Base-by-base conservation (phyloP, 2,888 invertebrate genomes). In the Tortrix viridana region DNA sequence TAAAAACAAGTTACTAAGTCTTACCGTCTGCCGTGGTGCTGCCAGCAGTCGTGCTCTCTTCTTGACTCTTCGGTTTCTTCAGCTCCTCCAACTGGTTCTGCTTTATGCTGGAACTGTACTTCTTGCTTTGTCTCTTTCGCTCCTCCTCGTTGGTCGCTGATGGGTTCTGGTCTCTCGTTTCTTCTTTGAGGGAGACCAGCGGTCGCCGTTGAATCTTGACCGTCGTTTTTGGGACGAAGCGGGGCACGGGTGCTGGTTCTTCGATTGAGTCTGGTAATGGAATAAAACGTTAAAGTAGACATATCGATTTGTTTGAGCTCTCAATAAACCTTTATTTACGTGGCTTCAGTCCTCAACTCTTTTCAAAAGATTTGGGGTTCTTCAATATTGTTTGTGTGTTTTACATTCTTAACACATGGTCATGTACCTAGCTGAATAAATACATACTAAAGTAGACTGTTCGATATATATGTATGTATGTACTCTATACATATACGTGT, bases 111-210 rank as follows among this genome's bases (percentile, higher is more conserved):
- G 89, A 70, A 69, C 89, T 91, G 78, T 86, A 92, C 70, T 91
- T 92, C 77, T 92, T 92, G 73, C 91, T 90, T 66, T 91, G 90
- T 68, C 91, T 80, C 70, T 88, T 89, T 38, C 79, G 84, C 66
- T 90, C 89, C 4, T 90, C 89, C 19, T 92, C 91, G 60, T 84
- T 90, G 0, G 89, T 89, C 0, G 91, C 91, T 1, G 89, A 84
- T 0, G 86, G 84, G 67, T 88, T 91, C 66, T 89, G 91, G 69
- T 90, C 89, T 16, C 71, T 73, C 1, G 67, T 58, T 32, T 78
- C 77, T 1, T 82, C 82, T 60, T 86, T 88, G n/a, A 89, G 72
- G 52, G 81, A 76, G 12, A 86, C 75, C 3, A 90, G 76, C 0
- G 91, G 91, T 7, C 90, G 84, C 1, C 88, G 79, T 53, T 84